Conservation (phyloP, 2,113 vertebrate species). For the Accipiter cooperii region DNA sequence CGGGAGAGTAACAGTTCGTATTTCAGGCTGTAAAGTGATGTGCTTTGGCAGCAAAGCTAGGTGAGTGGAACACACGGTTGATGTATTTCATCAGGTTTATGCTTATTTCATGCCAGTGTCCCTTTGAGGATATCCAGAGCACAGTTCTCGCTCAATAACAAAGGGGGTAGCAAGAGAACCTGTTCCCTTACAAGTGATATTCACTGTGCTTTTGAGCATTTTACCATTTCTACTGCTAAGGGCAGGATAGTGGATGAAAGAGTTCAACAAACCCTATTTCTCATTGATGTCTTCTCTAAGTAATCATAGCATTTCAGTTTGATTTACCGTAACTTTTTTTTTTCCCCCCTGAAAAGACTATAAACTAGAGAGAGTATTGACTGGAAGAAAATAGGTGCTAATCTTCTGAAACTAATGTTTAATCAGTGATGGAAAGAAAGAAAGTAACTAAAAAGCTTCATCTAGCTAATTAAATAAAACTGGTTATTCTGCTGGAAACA, state of each 20-base stretch:
- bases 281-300: background rate
- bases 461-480: constrained; percentile 65
- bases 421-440: constrained; percentile 59
- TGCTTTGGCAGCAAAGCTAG: background rate
- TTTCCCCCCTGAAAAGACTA: background rate
- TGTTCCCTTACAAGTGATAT: background rate
- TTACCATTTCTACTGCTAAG: background rate
- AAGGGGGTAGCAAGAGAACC: background rate
- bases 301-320: background rate
- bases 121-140: background rate
- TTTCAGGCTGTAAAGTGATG: background rate
- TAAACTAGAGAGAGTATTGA: constrained; percentile 12
- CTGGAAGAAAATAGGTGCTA: constrained; percentile 39
- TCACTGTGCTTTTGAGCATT: background rate
- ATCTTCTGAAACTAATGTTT: constrained; percentile 62
- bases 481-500: constrained; percentile 61
- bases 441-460: constrained; percentile 55
- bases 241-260: background rate
- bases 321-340: background rate
- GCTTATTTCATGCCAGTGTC: background rate
- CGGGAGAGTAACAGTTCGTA: background rate
- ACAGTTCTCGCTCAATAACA: background rate
- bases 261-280: background rate
- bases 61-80: background rate
- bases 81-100: background rate